Conservation (phyloP, 2,113 vertebrate genomes). For the Cyprinodon tularosa region DNA sequence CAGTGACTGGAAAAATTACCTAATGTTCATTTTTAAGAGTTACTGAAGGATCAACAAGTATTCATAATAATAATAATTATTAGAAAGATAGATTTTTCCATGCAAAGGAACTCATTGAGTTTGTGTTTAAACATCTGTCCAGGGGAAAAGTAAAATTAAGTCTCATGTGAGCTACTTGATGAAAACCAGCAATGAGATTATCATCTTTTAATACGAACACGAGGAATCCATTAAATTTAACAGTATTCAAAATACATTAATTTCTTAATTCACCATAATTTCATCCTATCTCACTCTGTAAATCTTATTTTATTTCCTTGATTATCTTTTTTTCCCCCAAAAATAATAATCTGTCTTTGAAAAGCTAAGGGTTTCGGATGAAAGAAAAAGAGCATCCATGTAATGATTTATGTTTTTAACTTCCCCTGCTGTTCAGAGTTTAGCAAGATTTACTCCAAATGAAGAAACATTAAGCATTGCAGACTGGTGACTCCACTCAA, state of each 20-base stretch:
- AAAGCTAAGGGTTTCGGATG: conserved; percentile 24
- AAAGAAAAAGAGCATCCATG: conserved; percentile 17
- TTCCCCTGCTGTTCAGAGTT: conserved; percentile 47
- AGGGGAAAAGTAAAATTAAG: background rate
- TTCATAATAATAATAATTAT: background rate
- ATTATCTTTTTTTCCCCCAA: conserved; percentile 26
- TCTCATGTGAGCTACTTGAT: conserved; percentile 32
- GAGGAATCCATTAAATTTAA: conserved; percentile 56
- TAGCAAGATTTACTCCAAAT: conserved; percentile 53
- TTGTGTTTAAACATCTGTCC: background rate
- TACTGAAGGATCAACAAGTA: background rate
- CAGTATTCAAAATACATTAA: conserved; percentile 35
- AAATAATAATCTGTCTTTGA: conserved; percentile 30
- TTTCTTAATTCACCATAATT: conserved; percentile 48
- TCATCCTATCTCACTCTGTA: conserved; percentile 20
- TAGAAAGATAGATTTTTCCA: background rate
- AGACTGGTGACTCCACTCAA: conserved; percentile 50
- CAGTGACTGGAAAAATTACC: background rate
- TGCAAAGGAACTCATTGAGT: background rate
- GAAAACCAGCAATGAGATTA: conserved; percentile 36
- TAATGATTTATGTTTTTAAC: conserved; percentile 43
- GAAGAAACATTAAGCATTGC: conserved; percentile 48
- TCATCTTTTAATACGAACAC: conserved; percentile 41
- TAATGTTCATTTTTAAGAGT: background rate
- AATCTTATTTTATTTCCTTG: conserved; percentile 57